A percentile compares a stretch with the other conserved stretches of the same genome.
These are phyloP conservation scores for Athene noctua DNA, from an alignment of 2,113 vertebrate species.

Conservation along the genomic window DNA sequence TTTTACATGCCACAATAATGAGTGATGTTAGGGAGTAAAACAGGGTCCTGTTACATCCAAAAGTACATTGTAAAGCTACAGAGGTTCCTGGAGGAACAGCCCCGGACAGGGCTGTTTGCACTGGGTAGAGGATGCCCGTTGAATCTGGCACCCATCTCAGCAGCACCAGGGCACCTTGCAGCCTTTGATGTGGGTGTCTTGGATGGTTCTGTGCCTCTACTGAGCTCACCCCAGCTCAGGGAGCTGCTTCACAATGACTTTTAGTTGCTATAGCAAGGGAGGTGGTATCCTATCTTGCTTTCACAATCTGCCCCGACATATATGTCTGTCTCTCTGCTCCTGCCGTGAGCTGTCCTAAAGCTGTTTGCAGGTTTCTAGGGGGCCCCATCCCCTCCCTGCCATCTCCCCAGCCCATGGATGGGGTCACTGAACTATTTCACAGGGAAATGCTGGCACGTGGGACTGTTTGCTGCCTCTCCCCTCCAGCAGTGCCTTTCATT, in stretches of 20 bases:
- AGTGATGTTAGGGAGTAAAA: neutral
- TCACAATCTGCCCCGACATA: neutral
- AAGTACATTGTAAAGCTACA: accelerated
- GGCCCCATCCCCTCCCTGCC: neutral
- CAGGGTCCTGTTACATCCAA: neutral
- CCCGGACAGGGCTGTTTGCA: accelerated
- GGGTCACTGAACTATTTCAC: slow-evolving; percentile 30
- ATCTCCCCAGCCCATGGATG: neutral
- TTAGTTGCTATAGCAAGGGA: neutral
- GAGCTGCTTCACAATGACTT: neutral
- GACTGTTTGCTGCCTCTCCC: slow-evolving; percentile 6
- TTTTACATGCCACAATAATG: neutral
- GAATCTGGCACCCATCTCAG: neutral
- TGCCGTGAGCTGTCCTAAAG: neutral
- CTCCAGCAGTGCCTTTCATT: neutral
- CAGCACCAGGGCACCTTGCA: neutral
- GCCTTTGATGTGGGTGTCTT: neutral
- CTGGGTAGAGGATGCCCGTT: accelerated
- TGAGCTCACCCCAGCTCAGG: neutral
- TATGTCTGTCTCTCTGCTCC: accelerated
- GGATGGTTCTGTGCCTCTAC: neutral
- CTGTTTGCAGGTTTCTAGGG: neutral
- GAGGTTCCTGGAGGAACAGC: neutral
- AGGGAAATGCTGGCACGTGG: slow-evolving; percentile 32
- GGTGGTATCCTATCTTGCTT: neutral